Evolutionary conservation across 2,113 vertebrate species (phyloP).

Genomic region (Brachyistius frenatus): DNA sequence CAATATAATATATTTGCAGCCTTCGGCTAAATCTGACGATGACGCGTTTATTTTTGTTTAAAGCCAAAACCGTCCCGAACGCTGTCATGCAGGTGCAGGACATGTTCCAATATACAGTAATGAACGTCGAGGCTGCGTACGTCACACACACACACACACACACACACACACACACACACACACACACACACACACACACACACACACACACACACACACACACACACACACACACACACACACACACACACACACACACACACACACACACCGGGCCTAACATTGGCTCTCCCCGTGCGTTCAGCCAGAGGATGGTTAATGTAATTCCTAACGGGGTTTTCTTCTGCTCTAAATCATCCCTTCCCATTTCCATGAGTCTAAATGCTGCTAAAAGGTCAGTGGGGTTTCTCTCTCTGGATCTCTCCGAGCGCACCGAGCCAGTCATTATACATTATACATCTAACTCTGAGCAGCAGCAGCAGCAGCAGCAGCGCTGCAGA

Average conservation of each 20-base stretch:
- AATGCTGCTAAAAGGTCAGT: slow-evolving; percentile 63
- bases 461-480: slow-evolving; percentile 9
- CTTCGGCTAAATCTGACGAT: too few relatives aligned
- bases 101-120: not conserved
- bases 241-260: not conserved
- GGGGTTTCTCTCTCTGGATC: slow-evolving; percentile 43
- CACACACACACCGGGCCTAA: not conserved
- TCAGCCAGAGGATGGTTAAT: slow-evolving; percentile 19
- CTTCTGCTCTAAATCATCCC: slow-evolving; percentile 50
- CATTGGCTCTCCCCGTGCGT: not conserved
- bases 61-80: too few relatives aligned
- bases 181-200: not conserved
- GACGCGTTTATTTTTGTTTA: too few relatives aligned
- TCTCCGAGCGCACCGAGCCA: slow-evolving; percentile 15
- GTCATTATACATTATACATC: slow-evolving; percentile 59
- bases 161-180: not conserved
- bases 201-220: not conserved
- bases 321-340: slow-evolving; percentile 24
- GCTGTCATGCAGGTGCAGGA: not conserved
- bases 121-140: not conserved
- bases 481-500: not conserved
- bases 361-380: slow-evolving; percentile 43
- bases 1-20: too few relatives aligned
- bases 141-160: not conserved
- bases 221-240: not conserved